Base-by-base conservation (phyloP, 1,140 invertebrate species). In the Elymnias hypermnestra region DNA sequence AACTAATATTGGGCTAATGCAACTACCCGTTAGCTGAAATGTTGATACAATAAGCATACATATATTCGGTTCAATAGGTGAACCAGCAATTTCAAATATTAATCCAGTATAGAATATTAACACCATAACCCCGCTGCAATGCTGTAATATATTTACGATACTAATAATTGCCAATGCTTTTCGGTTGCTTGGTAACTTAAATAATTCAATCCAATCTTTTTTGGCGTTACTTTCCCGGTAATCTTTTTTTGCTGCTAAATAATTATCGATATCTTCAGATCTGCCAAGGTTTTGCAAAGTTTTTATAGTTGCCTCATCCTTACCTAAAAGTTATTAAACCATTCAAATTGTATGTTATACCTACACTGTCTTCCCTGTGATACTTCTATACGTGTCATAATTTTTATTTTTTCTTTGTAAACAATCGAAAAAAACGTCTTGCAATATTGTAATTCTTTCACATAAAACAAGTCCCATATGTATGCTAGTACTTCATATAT, bases 61-160 rank as follows among this genome's bases (percentile, higher is more conserved):
- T 40, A 69, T 23, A 37, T 63, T 37, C 5, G 60, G 45, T 9
- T 57, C 14, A 9, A 77, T 38, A 0, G 58, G 57, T 5, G 68
- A 66, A 8, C 45, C 62, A 12, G 68, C 70, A 2, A 63, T 48
- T 33, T 73, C 44, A 29, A 81, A 89, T 61, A 82, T 89, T 2
- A 66, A 59, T 2, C 82, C 81, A 0, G 88, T 75, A 48, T 89
- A 89, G 48, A 88, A 89, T 49, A 88, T 76, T 1, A 90, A 63
- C 3, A 82, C 86, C 53, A 88, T 55, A 10, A 82, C 61, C 13
- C 63, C 59, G 81, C 58, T 65, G 1, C 45, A 10, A 10, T 61
- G 56, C 13, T 89, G 87, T 46, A 89, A 43, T 8, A 63, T 41
- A 4, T 46, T 57, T 6, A 67, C 31, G 8, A 45, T 21, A 0